Evolutionary conservation across 1,140 invertebrate species (phyloP), one percentile per base, ranked within the genome.

Genomic region (Tribolium castaneum): DNA sequence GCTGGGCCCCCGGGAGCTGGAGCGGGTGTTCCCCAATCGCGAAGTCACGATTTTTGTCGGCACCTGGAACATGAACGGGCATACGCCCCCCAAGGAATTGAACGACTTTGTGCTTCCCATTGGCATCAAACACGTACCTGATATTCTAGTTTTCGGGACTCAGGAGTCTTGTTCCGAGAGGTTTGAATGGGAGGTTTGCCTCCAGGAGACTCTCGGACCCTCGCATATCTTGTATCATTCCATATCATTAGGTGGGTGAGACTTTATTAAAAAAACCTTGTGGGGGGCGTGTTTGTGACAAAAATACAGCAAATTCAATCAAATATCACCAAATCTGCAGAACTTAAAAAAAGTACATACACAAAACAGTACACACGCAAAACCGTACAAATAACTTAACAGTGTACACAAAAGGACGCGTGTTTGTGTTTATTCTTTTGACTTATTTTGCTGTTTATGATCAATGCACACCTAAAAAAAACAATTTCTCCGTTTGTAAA

Each of bases 61-160:
- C 9, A 97, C 96, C 3, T 99, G 97, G 97, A 99, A 99, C 86
- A 98, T 98, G 96, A 97, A 97, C 88, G 95, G 95, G 9, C 95
- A 94, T 82, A 89, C 88, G 78, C 92, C 93, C 54, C 92, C 92
- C 13, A 96, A 90, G 50, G 92, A 95, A 85, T 86, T 98, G 77
- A 95, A 97, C 84, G 94, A 97, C 85, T 95, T 98, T 85, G 91
- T 98, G 80, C 89, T 98, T 70, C 96, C 97, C 2, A 90, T 92
- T 19, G 90, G 92, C 83, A 90, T 96, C 78, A 92, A 95, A 83
- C 93, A 94, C 88, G 91, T 98, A 9, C 96, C 96, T 16, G 97
- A 99, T 85, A 92, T 98, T 73, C 92, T 98, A 85, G 95, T 92
- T 3, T 93, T 99, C 84, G 96, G 97, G 13, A 97, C 96, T 0